Conservation (phyloP, 2,888 invertebrate species). For the Anarsia innoxiella region DNA sequence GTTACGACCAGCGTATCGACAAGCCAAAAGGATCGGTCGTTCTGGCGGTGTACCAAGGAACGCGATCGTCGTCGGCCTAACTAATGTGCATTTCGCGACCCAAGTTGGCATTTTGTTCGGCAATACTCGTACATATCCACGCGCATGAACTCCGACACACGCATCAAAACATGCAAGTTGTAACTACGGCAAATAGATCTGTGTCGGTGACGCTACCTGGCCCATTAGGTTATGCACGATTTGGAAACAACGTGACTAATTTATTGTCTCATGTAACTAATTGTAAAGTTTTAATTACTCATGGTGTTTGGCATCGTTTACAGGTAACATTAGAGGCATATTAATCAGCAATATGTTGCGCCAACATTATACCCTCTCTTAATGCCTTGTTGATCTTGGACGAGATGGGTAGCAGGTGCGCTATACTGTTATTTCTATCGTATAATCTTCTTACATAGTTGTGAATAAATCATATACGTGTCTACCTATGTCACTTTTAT, state of each 20-base stretch:
- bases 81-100: conserved; percentile 67
- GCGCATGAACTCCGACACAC: background rate
- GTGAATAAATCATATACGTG: conserved; percentile 5
- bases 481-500: no score
- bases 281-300: no score
- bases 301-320: background rate
- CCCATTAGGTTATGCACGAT: no score
- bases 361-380: conserved; percentile 28
- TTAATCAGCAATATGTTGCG: conserved; percentile 14
- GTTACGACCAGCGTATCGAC: conserved; percentile 61
- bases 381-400: conserved; percentile 50
- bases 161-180: background rate
- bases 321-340: conserved; percentile 3
- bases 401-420: conserved; percentile 42
- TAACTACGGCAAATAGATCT: no score
- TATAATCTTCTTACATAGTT: conserved; percentile 3
- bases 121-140: conserved; percentile 13
- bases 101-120: conserved; percentile 64
- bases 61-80: conserved; percentile 59
- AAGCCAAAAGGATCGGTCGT: conserved; percentile 72
- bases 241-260: no score
- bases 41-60: conserved; percentile 73
- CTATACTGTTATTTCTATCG: conserved; percentile 17
- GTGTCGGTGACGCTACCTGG: no score
- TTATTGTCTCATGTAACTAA: no score